Percentiles rank a stretch among this genome's conserved stretches.
phyloP scores from a whole-genome alignment of 2,888 invertebrate species.

The Hofmannophila pseudospretella region DNA sequence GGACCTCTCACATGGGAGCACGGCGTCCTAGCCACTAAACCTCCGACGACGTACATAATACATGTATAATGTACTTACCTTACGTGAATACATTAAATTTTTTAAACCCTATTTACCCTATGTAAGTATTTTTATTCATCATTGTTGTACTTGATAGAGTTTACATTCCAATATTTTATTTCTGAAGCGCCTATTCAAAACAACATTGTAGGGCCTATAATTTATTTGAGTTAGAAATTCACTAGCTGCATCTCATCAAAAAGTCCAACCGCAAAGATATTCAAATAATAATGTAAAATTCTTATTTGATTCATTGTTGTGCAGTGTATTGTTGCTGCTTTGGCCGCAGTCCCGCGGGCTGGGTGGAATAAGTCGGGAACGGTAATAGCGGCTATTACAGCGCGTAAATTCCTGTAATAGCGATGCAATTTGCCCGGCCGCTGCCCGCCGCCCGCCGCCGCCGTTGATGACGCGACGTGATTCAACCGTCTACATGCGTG shows the following conservation, averaged over 20 bases:
- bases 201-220: conserved; percentile 5
- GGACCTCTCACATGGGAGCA: too few relatives aligned
- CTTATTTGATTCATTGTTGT: conserved; percentile 16
- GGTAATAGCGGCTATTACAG: conserved; percentile 43
- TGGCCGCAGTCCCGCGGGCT: conserved; percentile 2
- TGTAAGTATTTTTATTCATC: too few relatives aligned
- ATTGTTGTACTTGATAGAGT: too few relatives aligned
- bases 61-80: too few relatives aligned
- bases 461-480: conserved; percentile 17
- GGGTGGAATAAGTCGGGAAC: conserved; percentile 23
- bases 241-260: conserved; percentile 6
- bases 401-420: conserved; percentile 48
- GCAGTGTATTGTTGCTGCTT: conserved; percentile 5
- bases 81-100: too few relatives aligned
- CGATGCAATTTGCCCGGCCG: conserved; percentile 37
- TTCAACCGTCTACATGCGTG: conserved; percentile 2
- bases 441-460: conserved; percentile 13
- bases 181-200: conserved; percentile 4
- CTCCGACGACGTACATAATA: too few relatives aligned
- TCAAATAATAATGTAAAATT: conserved; percentile 5
- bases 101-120: too few relatives aligned
- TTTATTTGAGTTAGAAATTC: conserved; percentile 2
- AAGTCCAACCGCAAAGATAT: conserved; percentile 2
- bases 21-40: too few relatives aligned
- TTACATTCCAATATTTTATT: too few relatives aligned